Conservation (phyloP, 2,888 invertebrate genomes). For the Cephalotes varians region DNA sequence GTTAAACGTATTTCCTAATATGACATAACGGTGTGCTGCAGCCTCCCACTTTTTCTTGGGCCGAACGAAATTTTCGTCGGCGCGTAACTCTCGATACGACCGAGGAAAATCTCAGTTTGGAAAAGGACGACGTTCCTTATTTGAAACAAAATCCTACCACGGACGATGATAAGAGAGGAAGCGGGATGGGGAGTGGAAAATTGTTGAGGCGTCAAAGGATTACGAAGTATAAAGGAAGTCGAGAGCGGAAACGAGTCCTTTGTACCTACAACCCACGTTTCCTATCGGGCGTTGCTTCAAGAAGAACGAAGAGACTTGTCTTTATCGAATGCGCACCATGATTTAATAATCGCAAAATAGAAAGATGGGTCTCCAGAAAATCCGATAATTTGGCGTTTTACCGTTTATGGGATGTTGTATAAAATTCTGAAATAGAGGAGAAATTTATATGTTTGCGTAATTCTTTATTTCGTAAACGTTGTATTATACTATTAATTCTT, state of each 20-base stretch:
- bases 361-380: background rate
- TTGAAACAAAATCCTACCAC: background rate
- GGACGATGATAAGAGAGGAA: background rate
- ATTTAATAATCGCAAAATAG: conserved; percentile 24
- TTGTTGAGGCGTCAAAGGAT: conserved; percentile 53
- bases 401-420: background rate
- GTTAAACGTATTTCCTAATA: conserved; percentile 85
- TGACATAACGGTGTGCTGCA: conserved; percentile 84
- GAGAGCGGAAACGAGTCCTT: conserved; percentile 31
- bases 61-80: conserved; percentile 42
- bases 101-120: background rate
- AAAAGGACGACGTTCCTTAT: conserved; percentile 1
- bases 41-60: conserved; percentile 36
- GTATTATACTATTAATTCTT: background rate
- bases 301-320: conserved; percentile 19
- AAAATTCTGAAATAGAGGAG: background rate
- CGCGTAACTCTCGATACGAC: background rate
- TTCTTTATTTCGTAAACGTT: background rate
- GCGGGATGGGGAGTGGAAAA: conserved; percentile 40
- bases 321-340: conserved; percentile 14
- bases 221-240: conserved; percentile 47
- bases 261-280: conserved; percentile 5
- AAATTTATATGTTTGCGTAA: background rate
- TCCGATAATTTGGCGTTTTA: background rate
- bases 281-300: conserved; percentile 9